A percentile compares a stretch with the other conserved stretches of the same genome.
These are phyloP conservation scores for Benitochromis conjunctus DNA, from an alignment of 2,113 vertebrate species.

Conservation along the genomic window DNA sequence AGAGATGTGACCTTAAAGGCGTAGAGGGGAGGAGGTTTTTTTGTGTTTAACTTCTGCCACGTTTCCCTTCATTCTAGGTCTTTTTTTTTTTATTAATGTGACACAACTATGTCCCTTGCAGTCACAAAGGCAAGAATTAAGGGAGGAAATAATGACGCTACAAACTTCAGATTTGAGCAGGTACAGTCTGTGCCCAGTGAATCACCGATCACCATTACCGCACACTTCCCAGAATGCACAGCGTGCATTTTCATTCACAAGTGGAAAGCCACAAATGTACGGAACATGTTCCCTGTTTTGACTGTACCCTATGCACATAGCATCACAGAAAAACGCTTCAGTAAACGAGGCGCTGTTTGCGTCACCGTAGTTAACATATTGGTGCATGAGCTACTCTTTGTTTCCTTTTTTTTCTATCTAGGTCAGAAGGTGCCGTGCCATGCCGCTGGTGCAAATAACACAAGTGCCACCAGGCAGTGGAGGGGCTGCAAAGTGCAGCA, in stretches of 20 bases:
- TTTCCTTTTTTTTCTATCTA: constrained; percentile 25
- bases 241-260: constrained; percentile 5
- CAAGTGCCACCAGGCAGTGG: background rate
- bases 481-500: background rate
- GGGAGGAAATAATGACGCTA: background rate
- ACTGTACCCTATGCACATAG: background rate
- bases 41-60: background rate
- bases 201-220: background rate
- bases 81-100: background rate
- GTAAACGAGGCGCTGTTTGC: background rate
- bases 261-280: background rate
- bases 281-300: background rate
- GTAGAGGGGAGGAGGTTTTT: background rate
- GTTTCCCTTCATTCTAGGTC: background rate
- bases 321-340: background rate
- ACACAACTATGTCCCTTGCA: background rate
- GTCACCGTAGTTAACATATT: background rate
- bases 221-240: background rate
- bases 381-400: background rate
- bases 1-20: constrained; percentile 4
- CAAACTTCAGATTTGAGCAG: background rate
- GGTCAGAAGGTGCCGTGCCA: constrained; percentile 49
- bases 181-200: background rate
- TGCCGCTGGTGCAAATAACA: constrained; percentile 13
- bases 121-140: background rate